phyloP scores from a whole-genome alignment of 2,888 invertebrate genomes.

The Mesorhabditis belari region DNA sequence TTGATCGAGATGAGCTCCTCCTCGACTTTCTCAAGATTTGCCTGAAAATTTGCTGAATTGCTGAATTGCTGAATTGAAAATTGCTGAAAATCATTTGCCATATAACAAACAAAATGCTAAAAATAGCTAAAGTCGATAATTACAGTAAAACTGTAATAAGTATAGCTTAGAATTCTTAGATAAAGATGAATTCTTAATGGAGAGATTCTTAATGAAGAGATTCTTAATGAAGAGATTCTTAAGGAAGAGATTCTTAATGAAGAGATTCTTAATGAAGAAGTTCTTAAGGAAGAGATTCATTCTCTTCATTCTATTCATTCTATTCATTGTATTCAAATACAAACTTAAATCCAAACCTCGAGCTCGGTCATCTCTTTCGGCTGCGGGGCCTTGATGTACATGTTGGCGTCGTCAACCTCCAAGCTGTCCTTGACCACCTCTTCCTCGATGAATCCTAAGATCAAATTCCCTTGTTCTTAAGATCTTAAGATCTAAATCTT shows the following conservation, averaged over 20 bases:
- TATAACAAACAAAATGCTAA: no score
- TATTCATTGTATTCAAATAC: background rate
- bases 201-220: no score
- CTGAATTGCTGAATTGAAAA: background rate
- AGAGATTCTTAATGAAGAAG: no score
- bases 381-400: slow-evolving; percentile 36
- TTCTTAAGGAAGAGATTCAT: background rate
- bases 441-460: slow-evolving; percentile 31
- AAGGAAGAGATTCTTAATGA: no score
- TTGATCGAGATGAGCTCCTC: slow-evolving; percentile 41
- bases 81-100: background rate
- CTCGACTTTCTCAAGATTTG: slow-evolving; percentile 45
- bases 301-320: no score
- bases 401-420: slow-evolving; percentile 26
- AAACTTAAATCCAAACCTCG: slow-evolving; percentile 17
- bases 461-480: background rate
- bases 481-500: background rate
- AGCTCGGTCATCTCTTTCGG: slow-evolving; percentile 44
- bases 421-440: slow-evolving; percentile 34
- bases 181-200: background rate
- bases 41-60: slow-evolving; percentile 13
- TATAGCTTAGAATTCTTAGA: background rate
- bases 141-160: background rate
- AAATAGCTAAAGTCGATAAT: no score
- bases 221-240: no score